Conservation (phyloP, 2,888 invertebrate genomes). For the Mylabris sibirica region DNA sequence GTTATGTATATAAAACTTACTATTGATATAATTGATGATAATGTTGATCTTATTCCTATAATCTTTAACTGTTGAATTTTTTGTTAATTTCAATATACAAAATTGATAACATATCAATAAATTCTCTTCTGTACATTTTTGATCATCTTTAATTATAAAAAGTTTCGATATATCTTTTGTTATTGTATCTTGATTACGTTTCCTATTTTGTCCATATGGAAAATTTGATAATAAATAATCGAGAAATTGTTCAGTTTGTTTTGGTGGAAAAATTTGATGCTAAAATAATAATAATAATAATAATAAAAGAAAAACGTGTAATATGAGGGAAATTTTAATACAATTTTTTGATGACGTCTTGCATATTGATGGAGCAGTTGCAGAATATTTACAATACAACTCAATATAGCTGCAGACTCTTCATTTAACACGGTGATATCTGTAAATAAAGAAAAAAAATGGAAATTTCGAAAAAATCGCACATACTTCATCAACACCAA, state of each 20-base stretch:
- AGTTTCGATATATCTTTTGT: constrained; percentile 59
- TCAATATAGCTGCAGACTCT: constrained; percentile 72
- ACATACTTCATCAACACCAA: too few relatives aligned
- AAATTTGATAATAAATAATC: constrained; percentile 67
- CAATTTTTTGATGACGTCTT: constrained; percentile 40
- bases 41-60: constrained; percentile 57
- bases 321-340: neutral
- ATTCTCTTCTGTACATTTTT: constrained; percentile 65
- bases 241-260: constrained; percentile 57
- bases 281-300: neutral
- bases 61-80: constrained; percentile 57
- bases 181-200: constrained; percentile 52
- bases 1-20: constrained; percentile 48
- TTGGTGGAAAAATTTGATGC: constrained; percentile 10
- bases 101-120: constrained; percentile 64
- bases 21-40: constrained; percentile 65
- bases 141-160: constrained; percentile 56
- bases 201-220: constrained; percentile 65
- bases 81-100: constrained; percentile 62
- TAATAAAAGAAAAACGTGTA: too few relatives aligned
- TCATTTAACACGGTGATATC: constrained; percentile 62
- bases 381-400: constrained; percentile 70
- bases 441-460: constrained; percentile 34
- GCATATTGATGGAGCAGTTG: constrained; percentile 60
- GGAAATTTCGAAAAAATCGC: neutral